Evolutionary conservation across 2,113 vertebrate species (phyloP), one percentile per base, ranked within the genome.

Genomic region (Ceratotherium simum): DNA sequence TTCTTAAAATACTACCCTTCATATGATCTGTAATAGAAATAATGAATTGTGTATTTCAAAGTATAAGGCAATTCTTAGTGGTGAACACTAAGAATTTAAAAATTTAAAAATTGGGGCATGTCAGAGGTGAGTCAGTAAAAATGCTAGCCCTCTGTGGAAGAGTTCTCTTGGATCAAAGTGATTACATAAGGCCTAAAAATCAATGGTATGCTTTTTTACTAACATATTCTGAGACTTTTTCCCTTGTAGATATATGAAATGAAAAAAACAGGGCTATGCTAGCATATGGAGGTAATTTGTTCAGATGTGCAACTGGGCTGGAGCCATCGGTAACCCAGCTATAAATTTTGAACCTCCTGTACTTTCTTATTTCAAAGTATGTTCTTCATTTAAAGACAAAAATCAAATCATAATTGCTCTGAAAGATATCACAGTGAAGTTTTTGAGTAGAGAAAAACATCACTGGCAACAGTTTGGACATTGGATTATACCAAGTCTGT

Each of bases 311-410:
- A 81, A 91, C 72, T 96, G 81, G 56, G 46, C 81, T 91, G 21
- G 60, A 97, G 87, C 81, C 76, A 85, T 95, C 12, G 56, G 78
- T 95, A 97, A 96, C 36, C 36, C 72, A 64, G 46, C 67, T 78
- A 91, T 91, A 97, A 91, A 97, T 95, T 96, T 65, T 84, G 76
- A 96, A 51, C 8, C 39, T 42, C 58, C 29, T 95, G 14, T 62
- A 95, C 96, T 95, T 96, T 95, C 91, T 93, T 88, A 83, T 96
- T 97, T 97, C 75, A 88, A 91, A 96, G 93, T 95, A 92, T 73
- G 27, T 79, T 94, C 46, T 94, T 14, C n/a, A 91, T 91, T 95
- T 95, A 79, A 95, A 96, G 73, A 85, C 39, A 89, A 95, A 96
- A 96, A 93, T 95, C 23, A 91, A 96, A 79, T 46, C 16, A 36